A percentile compares a stretch with the other conserved stretches of the same genome.
These are phyloP conservation scores for Maniola hyperantus DNA, from an alignment of 2,888 invertebrate genomes.

Conservation along the genomic window DNA sequence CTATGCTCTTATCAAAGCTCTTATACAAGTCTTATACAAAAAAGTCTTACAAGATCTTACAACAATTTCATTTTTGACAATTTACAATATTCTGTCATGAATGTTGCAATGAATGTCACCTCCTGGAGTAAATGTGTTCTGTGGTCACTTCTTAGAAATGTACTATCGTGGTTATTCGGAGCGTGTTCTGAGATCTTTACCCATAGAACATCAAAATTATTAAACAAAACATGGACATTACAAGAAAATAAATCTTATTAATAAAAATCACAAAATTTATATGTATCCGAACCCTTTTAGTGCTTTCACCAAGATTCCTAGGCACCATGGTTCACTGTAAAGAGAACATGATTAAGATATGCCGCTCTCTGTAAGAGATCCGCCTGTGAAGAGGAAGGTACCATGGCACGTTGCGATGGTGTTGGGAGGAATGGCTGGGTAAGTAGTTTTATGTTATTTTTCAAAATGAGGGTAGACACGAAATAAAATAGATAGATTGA, in stretches of 20 bases:
- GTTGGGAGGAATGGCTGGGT: constrained; percentile 42
- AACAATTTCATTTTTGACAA: too few species aligned
- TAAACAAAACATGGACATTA: background rate
- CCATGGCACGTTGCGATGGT: constrained; percentile 39
- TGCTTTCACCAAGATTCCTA: background rate
- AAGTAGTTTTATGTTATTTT: constrained; percentile 26
- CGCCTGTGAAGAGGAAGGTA: constrained; percentile 29
- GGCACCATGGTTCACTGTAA: background rate
- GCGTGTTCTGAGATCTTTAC: too few species aligned
- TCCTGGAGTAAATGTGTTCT: too few species aligned
- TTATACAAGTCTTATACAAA: too few species aligned
- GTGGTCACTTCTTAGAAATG: too few species aligned
- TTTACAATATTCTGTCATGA: background rate
- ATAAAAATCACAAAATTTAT: background rate
- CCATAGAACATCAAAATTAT: background rate
- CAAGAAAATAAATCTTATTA: background rate
- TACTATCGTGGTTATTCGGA: too few species aligned
- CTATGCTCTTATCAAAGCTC: too few species aligned
- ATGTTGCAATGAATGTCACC: too few species aligned
- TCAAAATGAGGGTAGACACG: background rate
- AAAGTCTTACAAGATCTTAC: too few species aligned
- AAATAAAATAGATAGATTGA: background rate
- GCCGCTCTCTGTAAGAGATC: constrained; percentile 15
- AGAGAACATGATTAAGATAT: constrained; percentile 20
- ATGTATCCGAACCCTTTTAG: background rate